Base-by-base conservation (phyloP, 2,888 invertebrate species). In the Miltochrista miniata region DNA sequence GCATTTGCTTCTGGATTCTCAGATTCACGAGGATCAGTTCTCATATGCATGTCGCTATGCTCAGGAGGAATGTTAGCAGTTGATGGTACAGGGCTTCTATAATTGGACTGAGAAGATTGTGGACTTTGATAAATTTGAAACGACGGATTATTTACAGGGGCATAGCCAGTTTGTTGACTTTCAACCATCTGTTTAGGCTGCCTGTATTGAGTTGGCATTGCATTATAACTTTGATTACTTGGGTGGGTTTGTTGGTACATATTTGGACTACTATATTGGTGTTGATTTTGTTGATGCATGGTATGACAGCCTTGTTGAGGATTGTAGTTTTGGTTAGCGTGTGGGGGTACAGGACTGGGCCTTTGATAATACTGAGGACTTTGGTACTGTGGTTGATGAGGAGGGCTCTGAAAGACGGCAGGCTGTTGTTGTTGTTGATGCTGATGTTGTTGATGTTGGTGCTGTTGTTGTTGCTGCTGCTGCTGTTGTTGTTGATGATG, bases 111-210 rank as follows among this genome's bases (percentile, higher is more conserved):
- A 39, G 76, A 48, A 52, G 74, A 62, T 51, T 87, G 87, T 36
- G 89, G 90, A 64, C 89, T 90, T 79, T 90, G 89, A 65, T 90
- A 90, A 56, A 89, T 81, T 74, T 89, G 89, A 68, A 87, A 90
- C 7, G 78, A 70, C 54, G 80, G 85, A 57, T 80, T 84, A 39
- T 64, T 83, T 31, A 73, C 54, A 43, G 72, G 61, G 9, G 72
- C 79, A 67, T 85, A 90, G 1, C 66, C 76, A 41, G 70, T 57
- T 41, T 81, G 66, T 46, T 64, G 67, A 56, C 72, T 80, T 51
- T 89, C 88, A 30, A 71, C 58, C 51, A 72, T 65, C 61, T 77
- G 80, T 66, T 88, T 90, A 34, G 81, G 64, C 49, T 85, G 89
- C 51, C 85, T 77, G 58, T 86, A 90, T 7, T 84, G 77, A 64